Conservation (phyloP, 2,888 invertebrate species). For the Oxytorus armatus region DNA sequence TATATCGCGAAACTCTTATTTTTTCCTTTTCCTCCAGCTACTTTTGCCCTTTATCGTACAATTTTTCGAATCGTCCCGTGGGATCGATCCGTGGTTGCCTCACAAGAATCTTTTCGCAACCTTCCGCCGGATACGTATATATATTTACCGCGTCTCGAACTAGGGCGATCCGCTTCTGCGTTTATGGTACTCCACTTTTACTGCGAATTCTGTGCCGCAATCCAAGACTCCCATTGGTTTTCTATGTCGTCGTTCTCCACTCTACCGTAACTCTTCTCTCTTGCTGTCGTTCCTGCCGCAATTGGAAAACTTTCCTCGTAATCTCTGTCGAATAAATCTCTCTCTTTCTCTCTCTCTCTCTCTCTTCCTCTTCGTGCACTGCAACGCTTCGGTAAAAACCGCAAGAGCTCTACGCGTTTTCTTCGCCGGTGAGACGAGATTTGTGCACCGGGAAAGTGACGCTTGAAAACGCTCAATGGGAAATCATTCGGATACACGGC, state of each 20-base stretch:
- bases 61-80: slow-evolving; percentile 30
- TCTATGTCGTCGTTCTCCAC: slow-evolving; percentile 74
- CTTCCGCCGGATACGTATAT: slow-evolving; percentile 27
- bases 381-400: slow-evolving; percentile 32
- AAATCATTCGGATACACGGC: slow-evolving; percentile 39
- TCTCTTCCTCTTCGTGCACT: slow-evolving; percentile 5
- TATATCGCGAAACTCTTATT: not conserved
- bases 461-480: slow-evolving; percentile 51
- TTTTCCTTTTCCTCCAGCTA: not conserved
- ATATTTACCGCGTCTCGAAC: slow-evolving; percentile 60
- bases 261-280: slow-evolving; percentile 19
- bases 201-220: slow-evolving; percentile 25
- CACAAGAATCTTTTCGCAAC: slow-evolving; percentile 53
- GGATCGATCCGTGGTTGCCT: slow-evolving; percentile 57
- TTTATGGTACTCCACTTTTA: slow-evolving; percentile 39
- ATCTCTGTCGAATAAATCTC: slow-evolving; percentile 79
- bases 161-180: slow-evolving; percentile 23
- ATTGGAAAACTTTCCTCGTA: slow-evolving; percentile 81
- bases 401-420: slow-evolving; percentile 49
- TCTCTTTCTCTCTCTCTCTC: slow-evolving; percentile 57
- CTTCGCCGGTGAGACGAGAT: slow-evolving; percentile 8
- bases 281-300: slow-evolving; percentile 68
- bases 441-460: slow-evolving; percentile 5
- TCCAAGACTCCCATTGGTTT: slow-evolving; percentile 74
- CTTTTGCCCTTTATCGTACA: slow-evolving; percentile 2